phyloP scores from a whole-genome alignment of 2,797 vertebrate species.

The Lepilemur ruficaudatus region DNA sequence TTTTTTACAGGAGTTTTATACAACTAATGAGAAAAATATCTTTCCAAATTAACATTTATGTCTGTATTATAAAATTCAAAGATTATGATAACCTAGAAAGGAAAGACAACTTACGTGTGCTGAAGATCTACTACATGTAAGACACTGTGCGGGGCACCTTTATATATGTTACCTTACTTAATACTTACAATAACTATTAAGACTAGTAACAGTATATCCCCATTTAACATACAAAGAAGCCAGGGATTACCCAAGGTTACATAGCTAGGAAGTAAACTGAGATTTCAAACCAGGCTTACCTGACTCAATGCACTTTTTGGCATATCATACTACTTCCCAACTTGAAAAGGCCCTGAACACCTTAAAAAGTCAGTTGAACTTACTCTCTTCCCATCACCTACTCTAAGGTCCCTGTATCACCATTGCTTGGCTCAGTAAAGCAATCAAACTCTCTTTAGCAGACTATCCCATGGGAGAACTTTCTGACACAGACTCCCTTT shows the following conservation, averaged over 20 bases:
- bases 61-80: not conserved
- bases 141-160: not conserved
- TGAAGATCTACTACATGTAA: not conserved
- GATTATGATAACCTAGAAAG: not conserved
- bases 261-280: not conserved
- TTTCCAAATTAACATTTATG: slow-evolving; percentile 7
- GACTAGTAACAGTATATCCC: not conserved
- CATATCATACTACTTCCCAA: not conserved
- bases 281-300: not conserved
- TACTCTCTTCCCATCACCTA: not conserved
- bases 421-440: not conserved
- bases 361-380: not conserved
- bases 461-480: not conserved
- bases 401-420: not conserved
- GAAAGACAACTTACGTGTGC: not conserved
- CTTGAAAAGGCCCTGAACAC: not conserved
- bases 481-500: not conserved
- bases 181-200: not conserved
- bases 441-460: not conserved
- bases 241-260: not conserved
- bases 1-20: not conserved
- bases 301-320: not conserved
- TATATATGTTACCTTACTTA: not conserved
- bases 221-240: not conserved
- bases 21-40: slow-evolving; percentile 19